Conservation (phyloP, 2,113 vertebrate genomes). For the Cnemophilus loriae region DNA sequence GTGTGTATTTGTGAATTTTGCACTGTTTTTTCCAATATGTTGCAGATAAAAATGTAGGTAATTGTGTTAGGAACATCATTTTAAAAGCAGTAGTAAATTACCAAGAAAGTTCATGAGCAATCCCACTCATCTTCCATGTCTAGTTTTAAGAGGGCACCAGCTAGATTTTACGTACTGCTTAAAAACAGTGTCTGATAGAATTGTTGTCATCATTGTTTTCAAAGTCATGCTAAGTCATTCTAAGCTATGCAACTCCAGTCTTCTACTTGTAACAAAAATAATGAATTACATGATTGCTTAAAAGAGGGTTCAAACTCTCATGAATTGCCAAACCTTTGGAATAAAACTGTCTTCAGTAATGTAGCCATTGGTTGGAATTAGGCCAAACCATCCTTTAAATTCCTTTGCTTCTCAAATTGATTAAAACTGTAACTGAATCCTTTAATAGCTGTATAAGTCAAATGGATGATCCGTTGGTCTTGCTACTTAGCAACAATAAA, state of each 20-base stretch:
- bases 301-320: not conserved
- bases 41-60: not conserved
- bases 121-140: not conserved
- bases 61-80: not conserved
- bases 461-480: not conserved
- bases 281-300: not conserved
- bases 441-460: not conserved
- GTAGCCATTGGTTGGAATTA: not conserved
- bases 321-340: not conserved
- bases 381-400: conserved; percentile 9
- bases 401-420: conserved; percentile 5
- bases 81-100: not conserved
- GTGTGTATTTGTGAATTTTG: not conserved
- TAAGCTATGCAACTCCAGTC: not conserved
- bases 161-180: not conserved
- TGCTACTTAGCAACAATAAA: conserved; percentile 34
- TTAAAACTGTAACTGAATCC: conserved; percentile 6
- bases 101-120: not conserved
- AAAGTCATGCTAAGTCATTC: not conserved
- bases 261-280: not conserved
- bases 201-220: not conserved
- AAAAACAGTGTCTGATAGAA: not conserved
- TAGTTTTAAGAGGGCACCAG: not conserved
- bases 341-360: not conserved
- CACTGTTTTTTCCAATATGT: not conserved